Conservation (phyloP, 2,113 vertebrate genomes). For the Tretioscincus oriximinensis region DNA sequence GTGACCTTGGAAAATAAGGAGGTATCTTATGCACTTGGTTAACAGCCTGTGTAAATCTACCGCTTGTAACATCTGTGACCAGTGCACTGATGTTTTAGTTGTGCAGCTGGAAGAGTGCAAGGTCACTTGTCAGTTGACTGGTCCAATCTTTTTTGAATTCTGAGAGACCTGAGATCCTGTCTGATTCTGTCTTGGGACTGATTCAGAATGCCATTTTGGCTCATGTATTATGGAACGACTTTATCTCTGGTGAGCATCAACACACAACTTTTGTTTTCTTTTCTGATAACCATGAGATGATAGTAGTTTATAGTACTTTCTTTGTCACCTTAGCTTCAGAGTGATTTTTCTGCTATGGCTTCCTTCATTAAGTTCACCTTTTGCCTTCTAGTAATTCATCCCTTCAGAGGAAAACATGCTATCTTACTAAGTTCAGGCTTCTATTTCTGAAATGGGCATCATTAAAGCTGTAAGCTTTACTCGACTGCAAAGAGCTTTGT, state of each 20-base stretch:
- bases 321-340: not conserved
- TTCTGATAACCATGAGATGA: not conserved
- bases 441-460: not conserved
- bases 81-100: not conserved
- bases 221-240: not conserved
- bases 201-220: not conserved
- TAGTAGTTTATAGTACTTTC: not conserved
- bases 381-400: not conserved
- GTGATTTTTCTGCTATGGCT: not conserved
- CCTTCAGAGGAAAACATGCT: not conserved
- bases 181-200: not conserved
- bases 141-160: not conserved
- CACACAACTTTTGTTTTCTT: not conserved
- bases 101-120: not conserved
- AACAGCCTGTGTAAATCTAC: not conserved
- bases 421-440: not conserved
- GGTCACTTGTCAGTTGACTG: not conserved
- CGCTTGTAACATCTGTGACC: not conserved
- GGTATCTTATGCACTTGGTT: not conserved
- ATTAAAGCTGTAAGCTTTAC: not conserved
- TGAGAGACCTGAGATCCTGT: not conserved
- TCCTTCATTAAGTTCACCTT: not conserved
- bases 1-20: not conserved
- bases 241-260: not conserved
- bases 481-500: not conserved